Evolutionary conservation across 2,113 vertebrate genomes (phyloP), one percentile per base, ranked within the genome.

Genomic region (Gymnogyps californianus): DNA sequence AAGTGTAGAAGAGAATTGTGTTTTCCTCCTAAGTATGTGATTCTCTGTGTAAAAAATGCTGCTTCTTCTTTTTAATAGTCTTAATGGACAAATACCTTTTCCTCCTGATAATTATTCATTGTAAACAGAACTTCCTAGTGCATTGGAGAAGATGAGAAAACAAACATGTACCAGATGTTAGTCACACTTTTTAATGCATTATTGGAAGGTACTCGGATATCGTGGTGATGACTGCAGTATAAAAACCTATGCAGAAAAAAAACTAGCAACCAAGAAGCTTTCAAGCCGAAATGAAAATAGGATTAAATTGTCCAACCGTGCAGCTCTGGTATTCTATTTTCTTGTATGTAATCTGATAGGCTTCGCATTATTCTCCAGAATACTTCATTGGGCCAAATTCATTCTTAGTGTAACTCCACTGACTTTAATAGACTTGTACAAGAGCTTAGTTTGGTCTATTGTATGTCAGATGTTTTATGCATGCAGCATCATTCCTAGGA

Each of bases 61-160:
- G 42, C 44, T 74, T 15, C 38, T 57, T 32, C 59, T 87, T 75
- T 54, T 59, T 24, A 42, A 67, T 46, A 71, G 44, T 59, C 77
- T 94, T 87, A 88, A 52, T 40, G 52, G n/a, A 82, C 31, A 97
- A 82, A 95, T 70, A 88, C 26, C 19, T 58, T 95, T 83, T 52
- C 71, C 31, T 86, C 57, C 36, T 42, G 11, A 84, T 58, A 57
- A 69, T 25, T 26, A 42, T 65, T 80, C 49, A 46, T 26, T 80
- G n/a, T 57, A 86, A 96, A 83, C 28, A 92, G 64, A 93, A 55
- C 46, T 83, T 95, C n/a, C 44, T 54, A 51, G 38, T 36, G n/a
- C 54, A 58, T 20, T 61, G 69, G 16, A 74, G 81, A 87, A 90
- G 52, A 83, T 44, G 67, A 83, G 57, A 70, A 88, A 94, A 67